Base-by-base conservation (phyloP, 2,888 invertebrate genomes). In the Eudiplozoon nipponicum region DNA sequence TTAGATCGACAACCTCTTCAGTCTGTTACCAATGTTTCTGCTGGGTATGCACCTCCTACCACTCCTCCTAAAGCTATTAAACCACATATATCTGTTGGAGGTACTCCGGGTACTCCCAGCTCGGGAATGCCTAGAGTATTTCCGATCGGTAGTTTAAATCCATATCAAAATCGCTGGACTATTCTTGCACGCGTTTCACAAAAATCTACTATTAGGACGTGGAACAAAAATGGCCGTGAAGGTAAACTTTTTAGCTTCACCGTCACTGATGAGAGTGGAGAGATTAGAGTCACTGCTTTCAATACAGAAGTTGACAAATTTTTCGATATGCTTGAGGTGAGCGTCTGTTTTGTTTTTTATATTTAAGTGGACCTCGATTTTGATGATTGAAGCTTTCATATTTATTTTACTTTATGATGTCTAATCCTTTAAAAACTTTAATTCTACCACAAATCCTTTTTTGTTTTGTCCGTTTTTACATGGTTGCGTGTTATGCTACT, bases 121-220 rank as follows among this genome's bases (percentile, higher is more conserved):
- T 15, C 47, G n/a, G 41, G 40, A 13, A n/a, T n/a, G n/a, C n/a
- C n/a, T n/a, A 47, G 50, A 36, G 51, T 69, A 19, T 68, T 70
- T 56, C 73, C 78, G 0, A 81, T 86, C 49, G 64, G 68, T 13
- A 72, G 72, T 48, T 65, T 86, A 9, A 81, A 75, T 48, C 84
- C 84, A 1, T 86, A 81, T 56, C 78, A 80, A 53, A 81, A 78
- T 57, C 75, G 71, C 50, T 86, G 84, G 81, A 71, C 75, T 2
- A 74, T 90, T 43, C 74, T 74, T 54, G 86, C 71, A 1, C 67
- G 84, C 37, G 74, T 86, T 0, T 72, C 71, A 43, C 69, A 67
- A 48, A 90, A 90, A 55, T 66, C 71, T 0, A 52, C 63, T 0
- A 68, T 86, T 34, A 68, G 74, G 42, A 71, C 70, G 0, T 90